Evolutionary conservation across 1,140 invertebrate species (phyloP).

Genomic region (Lucilia cuprina): DNA sequence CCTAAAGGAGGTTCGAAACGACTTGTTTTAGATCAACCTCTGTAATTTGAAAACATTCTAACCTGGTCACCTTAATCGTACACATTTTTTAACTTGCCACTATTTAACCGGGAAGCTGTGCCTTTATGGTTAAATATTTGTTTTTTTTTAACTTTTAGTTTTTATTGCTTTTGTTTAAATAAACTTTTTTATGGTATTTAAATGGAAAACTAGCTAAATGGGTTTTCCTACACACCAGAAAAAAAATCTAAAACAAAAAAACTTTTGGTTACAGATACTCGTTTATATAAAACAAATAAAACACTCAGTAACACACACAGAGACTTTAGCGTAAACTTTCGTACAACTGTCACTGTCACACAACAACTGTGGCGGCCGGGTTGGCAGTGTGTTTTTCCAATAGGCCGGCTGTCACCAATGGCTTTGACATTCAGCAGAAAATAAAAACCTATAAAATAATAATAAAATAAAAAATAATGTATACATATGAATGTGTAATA

Average conservation of each 20-base stretch:
- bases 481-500: background rate
- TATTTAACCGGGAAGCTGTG: background rate
- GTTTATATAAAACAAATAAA: background rate
- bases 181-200: background rate
- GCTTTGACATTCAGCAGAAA: constrained; percentile 31
- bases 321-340: background rate
- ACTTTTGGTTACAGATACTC: background rate
- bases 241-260: background rate
- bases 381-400: background rate
- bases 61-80: background rate
- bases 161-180: background rate
- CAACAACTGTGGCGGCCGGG: background rate
- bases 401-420: constrained; percentile 17
- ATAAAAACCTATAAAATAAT: background rate
- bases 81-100: background rate
- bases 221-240: constrained; percentile 25
- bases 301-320: background rate
- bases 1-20: too few species aligned
- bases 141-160: background rate
- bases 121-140: background rate
- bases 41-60: too few species aligned
- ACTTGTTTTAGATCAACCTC: too few species aligned
- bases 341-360: background rate
- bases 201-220: constrained; percentile 17
- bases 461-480: background rate